A percentile compares a stretch with the other conserved stretches of the same genome.
These are phyloP conservation scores for Sepiola atlantica DNA, from an alignment of 2,888 invertebrate genomes.

Conservation along the genomic window DNA sequence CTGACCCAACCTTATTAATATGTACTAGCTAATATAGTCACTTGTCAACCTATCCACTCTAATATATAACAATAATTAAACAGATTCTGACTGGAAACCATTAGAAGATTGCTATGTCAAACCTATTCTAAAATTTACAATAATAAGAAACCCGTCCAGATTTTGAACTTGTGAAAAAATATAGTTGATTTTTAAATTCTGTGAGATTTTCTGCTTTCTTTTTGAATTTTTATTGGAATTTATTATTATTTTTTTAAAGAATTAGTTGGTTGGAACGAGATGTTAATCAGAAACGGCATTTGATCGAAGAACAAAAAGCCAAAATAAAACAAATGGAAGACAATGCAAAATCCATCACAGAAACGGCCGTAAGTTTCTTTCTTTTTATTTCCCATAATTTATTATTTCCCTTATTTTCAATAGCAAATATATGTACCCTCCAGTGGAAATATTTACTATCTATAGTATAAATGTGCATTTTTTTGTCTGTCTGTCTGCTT, in stretches of 20 bases:
- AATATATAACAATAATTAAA: no score
- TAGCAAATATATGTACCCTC: neutral
- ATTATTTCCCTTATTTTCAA: neutral
- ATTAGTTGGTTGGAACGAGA: conserved; percentile 70
- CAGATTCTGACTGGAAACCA: no score
- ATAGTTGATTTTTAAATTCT: no score
- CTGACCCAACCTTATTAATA: no score
- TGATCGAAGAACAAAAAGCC: conserved; percentile 69
- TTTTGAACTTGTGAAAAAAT: no score
- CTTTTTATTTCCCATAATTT: neutral
- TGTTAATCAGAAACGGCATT: conserved; percentile 69
- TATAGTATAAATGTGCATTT: neutral
- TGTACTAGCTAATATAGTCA: no score
- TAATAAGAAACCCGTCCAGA: no score
- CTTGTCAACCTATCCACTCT: no score
- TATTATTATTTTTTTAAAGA: conserved; percentile 55
- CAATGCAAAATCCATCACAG: conserved; percentile 67
- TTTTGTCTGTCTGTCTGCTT: no score
- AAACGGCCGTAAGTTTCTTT: conserved; percentile 63
- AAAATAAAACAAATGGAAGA: conserved; percentile 69
- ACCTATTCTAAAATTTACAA: no score
- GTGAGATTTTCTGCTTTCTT: no score
- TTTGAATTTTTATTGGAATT: neutral
- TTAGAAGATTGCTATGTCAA: no score
- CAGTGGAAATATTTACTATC: neutral